A percentile compares a stretch with the other conserved stretches of the same genome.
These are phyloP conservation scores for Cataglyphis hispanica DNA, from an alignment of 1,140 invertebrate genomes.

Conservation along the genomic window DNA sequence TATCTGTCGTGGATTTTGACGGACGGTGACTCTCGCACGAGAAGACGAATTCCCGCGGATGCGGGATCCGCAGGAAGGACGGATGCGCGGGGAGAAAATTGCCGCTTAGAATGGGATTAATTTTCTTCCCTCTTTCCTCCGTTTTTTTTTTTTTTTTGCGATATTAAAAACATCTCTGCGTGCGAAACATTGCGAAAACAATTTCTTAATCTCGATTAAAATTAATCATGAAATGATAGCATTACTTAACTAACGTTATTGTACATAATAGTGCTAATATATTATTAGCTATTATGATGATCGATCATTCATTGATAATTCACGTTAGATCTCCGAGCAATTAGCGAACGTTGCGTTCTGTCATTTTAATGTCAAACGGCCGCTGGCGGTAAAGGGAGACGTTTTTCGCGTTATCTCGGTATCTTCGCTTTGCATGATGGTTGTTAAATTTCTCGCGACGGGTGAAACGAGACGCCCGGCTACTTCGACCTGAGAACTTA, in stretches of 20 bases:
- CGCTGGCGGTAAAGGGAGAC: conserved; percentile 36
- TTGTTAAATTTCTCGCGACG: conserved; percentile 63
- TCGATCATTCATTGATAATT: too few relatives aligned
- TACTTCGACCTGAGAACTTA: conserved; percentile 62
- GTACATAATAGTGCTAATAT: too few relatives aligned
- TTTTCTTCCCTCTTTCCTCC: conserved; percentile 5
- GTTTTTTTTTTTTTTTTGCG: neutral
- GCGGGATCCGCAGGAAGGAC: conserved; percentile 68
- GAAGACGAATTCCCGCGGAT: conserved; percentile 72
- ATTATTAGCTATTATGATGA: too few relatives aligned
- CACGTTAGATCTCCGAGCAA: neutral
- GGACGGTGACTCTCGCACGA: conserved; percentile 71
- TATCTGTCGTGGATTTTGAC: conserved; percentile 65
- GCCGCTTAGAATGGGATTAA: conserved; percentile 55
- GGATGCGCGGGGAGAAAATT: conserved; percentile 64
- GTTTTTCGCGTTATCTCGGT: conserved; percentile 52
- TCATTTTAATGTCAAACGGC: conserved; percentile 43
- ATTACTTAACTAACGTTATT: too few relatives aligned
- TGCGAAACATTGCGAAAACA: conserved; percentile 9
- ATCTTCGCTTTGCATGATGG: conserved; percentile 51
- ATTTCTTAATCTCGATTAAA: neutral
- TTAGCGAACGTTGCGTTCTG: conserved; percentile 1
- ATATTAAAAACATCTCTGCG: neutral
- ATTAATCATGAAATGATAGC: neutral
- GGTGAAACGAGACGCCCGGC: conserved; percentile 41